Conservation (phyloP, 2,113 vertebrate species). For the Pithys albifrons region DNA sequence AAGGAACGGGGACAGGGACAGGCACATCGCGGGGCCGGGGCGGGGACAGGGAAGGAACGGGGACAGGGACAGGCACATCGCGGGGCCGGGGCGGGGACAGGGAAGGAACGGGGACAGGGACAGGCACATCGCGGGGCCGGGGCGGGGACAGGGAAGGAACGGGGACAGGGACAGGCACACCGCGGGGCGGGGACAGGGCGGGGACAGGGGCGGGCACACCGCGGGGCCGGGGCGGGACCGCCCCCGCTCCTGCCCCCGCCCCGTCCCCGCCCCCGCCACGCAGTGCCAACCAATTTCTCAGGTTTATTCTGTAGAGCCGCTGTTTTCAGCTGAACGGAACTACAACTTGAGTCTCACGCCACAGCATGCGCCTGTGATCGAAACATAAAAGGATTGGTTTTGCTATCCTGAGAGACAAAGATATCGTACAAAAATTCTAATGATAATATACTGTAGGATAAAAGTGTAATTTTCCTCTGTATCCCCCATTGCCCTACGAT, state of each 20-base stretch:
- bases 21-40: background rate
- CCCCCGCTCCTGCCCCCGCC: too few species aligned
- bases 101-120: too few species aligned
- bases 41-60: too few species aligned
- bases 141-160: background rate
- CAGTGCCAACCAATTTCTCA: background rate
- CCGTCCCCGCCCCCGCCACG: too few species aligned
- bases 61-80: background rate
- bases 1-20: too few species aligned
- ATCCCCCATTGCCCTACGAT: background rate
- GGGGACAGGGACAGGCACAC: too few species aligned
- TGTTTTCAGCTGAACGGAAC: background rate
- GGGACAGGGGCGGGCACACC: too few species aligned
- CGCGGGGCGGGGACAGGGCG: too few species aligned
- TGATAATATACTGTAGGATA: background rate
- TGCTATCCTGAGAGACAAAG: background rate
- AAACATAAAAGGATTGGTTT: background rate
- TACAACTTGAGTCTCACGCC: rapidly evolving
- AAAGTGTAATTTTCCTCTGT: background rate
- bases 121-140: background rate
- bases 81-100: background rate
- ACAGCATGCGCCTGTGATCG: background rate
- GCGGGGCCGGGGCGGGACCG: too few species aligned
- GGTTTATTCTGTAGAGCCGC: rapidly evolving
- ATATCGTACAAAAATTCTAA: background rate